Evolutionary conservation across 2,113 vertebrate species (phyloP).

Genomic region (Tauraco erythrolophus): DNA sequence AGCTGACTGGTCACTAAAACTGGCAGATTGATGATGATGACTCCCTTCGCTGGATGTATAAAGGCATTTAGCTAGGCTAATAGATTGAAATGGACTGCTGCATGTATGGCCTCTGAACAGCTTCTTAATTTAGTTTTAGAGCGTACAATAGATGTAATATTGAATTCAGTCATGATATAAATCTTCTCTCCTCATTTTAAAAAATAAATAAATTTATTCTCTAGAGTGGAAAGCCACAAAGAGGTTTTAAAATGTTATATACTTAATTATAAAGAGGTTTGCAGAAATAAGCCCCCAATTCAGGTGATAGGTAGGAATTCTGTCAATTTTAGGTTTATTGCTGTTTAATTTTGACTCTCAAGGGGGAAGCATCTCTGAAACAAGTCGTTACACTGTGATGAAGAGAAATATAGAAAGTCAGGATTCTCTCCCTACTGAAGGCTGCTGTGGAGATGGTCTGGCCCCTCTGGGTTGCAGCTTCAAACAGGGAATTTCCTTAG

Average conservation of each 20-base stretch:
- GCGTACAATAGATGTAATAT: constrained; percentile 17
- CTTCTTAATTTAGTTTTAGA: constrained; percentile 66
- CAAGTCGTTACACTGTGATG: background rate
- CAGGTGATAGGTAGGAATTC: background rate
- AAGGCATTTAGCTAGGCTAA: constrained; percentile 60
- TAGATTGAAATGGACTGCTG: constrained; percentile 63
- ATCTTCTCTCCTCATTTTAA: constrained; percentile 46
- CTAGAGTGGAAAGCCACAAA: background rate
- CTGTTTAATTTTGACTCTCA: background rate
- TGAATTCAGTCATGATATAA: constrained; percentile 48
- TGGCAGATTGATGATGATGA: constrained; percentile 46
- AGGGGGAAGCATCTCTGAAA: background rate
- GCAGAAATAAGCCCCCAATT: background rate
- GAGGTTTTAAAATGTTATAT: constrained; percentile 1
- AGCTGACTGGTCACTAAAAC: constrained; percentile 58
- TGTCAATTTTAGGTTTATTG: background rate
- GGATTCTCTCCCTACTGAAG: background rate
- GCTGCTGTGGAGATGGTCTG: background rate
- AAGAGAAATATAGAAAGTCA: background rate
- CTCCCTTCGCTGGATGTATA: constrained; percentile 20
- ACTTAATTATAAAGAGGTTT: background rate
- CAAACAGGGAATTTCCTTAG: background rate
- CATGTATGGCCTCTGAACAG: constrained; percentile 32
- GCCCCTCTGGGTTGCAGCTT: background rate
- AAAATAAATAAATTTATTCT: constrained; percentile 18